phyloP scores from a whole-genome alignment of 1,140 invertebrate species.

The Neuroterus valhalla region DNA sequence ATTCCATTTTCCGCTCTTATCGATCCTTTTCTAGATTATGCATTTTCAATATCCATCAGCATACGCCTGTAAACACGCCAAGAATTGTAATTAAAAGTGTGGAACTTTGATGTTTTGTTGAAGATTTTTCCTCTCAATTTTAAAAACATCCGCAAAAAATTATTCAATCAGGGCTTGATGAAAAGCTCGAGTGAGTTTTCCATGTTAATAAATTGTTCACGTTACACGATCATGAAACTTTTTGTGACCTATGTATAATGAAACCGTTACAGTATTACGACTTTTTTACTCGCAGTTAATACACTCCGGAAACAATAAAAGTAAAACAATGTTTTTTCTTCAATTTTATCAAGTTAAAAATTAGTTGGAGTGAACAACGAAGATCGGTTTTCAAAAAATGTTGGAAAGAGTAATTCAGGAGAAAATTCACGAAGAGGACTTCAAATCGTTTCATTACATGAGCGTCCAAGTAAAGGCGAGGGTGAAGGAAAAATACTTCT shows the following conservation, averaged over 20 bases:
- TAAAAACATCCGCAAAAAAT: neutral
- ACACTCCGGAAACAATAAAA: neutral
- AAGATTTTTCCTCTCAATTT: neutral
- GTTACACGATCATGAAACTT: slow-evolving; percentile 12
- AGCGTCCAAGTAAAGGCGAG: too few relatives aligned
- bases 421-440: too few relatives aligned
- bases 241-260: slow-evolving; percentile 9
- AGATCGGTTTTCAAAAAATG: too few relatives aligned
- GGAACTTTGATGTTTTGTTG: too few relatives aligned
- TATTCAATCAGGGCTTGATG: neutral
- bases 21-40: neutral
- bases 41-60: neutral
- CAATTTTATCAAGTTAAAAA: too few relatives aligned
- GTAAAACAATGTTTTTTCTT: neutral
- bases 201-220: slow-evolving; percentile 16
- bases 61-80: neutral
- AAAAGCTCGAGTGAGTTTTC: slow-evolving; percentile 7
- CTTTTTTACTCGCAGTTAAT: slow-evolving; percentile 25
- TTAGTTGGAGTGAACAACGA: too few relatives aligned
- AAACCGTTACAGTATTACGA: slow-evolving; percentile 27
- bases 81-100: neutral
- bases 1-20: neutral
- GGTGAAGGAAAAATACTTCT: too few relatives aligned
- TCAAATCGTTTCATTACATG: too few relatives aligned
- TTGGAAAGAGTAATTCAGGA: too few relatives aligned